A percentile compares a stretch with the other conserved stretches of the same genome.
Conservation (phyloP, 2,113 vertebrate species). For the Genyomyrus donnyi region DNA sequence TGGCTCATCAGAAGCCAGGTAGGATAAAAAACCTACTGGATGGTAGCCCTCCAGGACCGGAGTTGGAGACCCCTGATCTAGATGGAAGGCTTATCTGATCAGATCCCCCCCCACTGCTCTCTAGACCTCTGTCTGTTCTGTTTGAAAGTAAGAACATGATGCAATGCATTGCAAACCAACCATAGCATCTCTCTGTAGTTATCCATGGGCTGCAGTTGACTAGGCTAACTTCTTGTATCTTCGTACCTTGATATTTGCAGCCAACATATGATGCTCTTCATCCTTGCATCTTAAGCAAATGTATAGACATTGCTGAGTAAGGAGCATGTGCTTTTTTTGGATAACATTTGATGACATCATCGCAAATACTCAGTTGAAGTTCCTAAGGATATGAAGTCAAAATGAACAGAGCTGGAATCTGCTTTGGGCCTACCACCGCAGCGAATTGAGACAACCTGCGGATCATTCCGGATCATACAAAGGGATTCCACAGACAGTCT, state of each 20-base stretch:
- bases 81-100: not conserved
- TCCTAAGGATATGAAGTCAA: too few species aligned
- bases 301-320: not conserved
- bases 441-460: too few species aligned
- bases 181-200: not conserved
- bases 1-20: too few species aligned
- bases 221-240: not conserved
- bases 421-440: too few species aligned
- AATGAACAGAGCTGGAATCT: too few species aligned
- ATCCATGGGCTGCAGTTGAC: not conserved
- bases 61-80: not conserved
- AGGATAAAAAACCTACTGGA: too few species aligned
- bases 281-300: not conserved
- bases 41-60: too few species aligned
- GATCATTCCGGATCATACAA: too few species aligned
- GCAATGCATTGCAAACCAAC: not conserved
- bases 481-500: not conserved
- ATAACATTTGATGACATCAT: too few species aligned
- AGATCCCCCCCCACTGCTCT: not conserved
- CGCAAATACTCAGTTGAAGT: too few species aligned
- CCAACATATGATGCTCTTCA: not conserved
- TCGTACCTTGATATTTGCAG: not conserved
- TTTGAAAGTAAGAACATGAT: not conserved
- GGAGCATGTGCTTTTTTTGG: not conserved
- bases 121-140: not conserved